Conservation (phyloP, 1,140 invertebrate species). For the Sinonovacula constricta region DNA sequence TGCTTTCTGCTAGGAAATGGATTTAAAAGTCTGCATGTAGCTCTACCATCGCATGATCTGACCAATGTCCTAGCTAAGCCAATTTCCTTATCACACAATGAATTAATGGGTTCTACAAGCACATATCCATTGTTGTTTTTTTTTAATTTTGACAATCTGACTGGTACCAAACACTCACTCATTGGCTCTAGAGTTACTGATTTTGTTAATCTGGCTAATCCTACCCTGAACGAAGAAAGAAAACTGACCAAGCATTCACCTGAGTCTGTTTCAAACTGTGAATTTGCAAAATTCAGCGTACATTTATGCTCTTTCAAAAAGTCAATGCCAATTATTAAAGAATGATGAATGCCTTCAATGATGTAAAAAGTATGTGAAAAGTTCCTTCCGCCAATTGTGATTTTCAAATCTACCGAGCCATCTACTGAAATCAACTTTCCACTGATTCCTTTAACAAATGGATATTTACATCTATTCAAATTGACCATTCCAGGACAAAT, state of each 20-base stretch:
- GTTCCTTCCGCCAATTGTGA: background rate
- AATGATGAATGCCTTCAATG: constrained; percentile 23
- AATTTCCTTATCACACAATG: background rate
- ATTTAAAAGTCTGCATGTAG: constrained; percentile 20
- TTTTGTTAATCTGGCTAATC: constrained; percentile 15
- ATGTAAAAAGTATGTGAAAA: constrained; percentile 24
- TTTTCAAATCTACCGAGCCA: background rate
- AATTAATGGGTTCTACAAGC: constrained; percentile 13
- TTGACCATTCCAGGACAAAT: background rate
- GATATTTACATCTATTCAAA: background rate
- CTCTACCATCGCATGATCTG: constrained; percentile 3
- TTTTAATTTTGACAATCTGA: constrained; percentile 13
- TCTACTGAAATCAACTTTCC: constrained; percentile 16
- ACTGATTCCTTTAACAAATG: constrained; percentile 24
- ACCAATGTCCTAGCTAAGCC: constrained; percentile 6
- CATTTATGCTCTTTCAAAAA: constrained; percentile 26
- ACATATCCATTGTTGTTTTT: background rate
- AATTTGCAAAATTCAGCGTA: constrained; percentile 10
- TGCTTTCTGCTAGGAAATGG: background rate
- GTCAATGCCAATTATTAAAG: constrained; percentile 14
- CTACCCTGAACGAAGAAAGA: background rate
- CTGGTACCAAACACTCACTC: constrained; percentile 12
- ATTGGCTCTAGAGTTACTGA: background rate
- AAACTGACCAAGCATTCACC: background rate
- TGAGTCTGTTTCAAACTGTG: background rate